phyloP scores from a whole-genome alignment of 2,888 invertebrate genomes.

The Hypena proboscidalis region DNA sequence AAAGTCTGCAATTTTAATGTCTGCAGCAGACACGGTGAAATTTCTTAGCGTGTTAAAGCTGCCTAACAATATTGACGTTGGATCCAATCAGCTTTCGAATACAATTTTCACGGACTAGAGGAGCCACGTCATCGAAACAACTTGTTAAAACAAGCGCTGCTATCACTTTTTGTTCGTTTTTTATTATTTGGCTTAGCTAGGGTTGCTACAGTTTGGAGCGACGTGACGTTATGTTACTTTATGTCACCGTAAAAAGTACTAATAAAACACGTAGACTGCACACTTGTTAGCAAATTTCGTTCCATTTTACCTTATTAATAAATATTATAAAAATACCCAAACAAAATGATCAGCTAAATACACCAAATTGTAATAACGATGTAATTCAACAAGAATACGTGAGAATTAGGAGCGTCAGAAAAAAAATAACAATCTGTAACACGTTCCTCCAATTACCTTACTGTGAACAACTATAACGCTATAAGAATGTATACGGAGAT shows the following conservation, averaged over 20 bases:
- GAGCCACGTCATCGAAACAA: constrained; percentile 12
- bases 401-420: constrained; percentile 9
- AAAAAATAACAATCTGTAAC: constrained; percentile 13
- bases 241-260: too few relatives aligned
- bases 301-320: too few relatives aligned
- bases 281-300: too few relatives aligned
- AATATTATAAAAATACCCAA: too few relatives aligned
- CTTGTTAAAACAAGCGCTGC: constrained; percentile 3
- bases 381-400: constrained; percentile 14
- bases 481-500: background rate
- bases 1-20: too few relatives aligned
- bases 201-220: background rate
- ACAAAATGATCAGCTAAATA: too few relatives aligned
- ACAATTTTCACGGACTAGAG: constrained; percentile 31
- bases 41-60: too few relatives aligned
- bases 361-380: too few relatives aligned
- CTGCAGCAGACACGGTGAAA: too few relatives aligned
- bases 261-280: too few relatives aligned
- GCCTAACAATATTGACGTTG: constrained; percentile 34
- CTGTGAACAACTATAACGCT: background rate
- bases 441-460: constrained; percentile 18
- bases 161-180: background rate
- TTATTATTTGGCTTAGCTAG: background rate
- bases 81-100: constrained; percentile 38
- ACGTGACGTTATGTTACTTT: too few relatives aligned